Conservation (phyloP, 2,797 vertebrate species). For the Tragopan temminckii region DNA sequence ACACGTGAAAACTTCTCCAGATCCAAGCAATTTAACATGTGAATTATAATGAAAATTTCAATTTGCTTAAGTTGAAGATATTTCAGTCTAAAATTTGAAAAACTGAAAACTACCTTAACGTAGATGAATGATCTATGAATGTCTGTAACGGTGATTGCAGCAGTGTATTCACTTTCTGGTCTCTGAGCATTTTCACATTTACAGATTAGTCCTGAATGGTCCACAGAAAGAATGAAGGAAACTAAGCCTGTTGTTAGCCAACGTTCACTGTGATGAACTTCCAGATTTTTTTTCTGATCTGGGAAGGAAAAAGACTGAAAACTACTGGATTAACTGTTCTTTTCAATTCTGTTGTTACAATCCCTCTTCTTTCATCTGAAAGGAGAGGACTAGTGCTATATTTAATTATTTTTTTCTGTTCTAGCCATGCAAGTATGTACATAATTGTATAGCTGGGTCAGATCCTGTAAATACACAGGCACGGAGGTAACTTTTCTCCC, state of each 20-base stretch:
- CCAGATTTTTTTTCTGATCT: not conserved
- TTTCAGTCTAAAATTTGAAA: not conserved
- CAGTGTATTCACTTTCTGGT: not conserved
- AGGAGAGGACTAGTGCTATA: not conserved
- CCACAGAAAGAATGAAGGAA: not conserved
- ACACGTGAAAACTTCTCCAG: not conserved
- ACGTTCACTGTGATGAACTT: not conserved
- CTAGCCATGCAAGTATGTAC: not conserved
- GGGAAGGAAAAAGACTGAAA: not conserved
- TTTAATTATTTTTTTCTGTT: not conserved
- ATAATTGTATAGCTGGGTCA: not conserved
- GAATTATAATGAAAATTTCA: not conserved
- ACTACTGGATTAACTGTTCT: not conserved
- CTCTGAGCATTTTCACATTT: rapidly evolving
- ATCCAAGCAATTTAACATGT: not conserved
- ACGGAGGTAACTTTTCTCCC: conserved; percentile 25
- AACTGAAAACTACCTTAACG: not conserved
- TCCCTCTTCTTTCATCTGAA: not conserved
- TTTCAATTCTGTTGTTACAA: not conserved
- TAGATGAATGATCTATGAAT: not conserved
- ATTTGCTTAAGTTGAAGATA: not conserved
- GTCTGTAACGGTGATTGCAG: not conserved
- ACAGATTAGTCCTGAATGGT: not conserved
- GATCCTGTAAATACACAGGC: not conserved
- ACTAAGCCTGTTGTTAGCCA: not conserved